Percentiles rank a stretch among this genome's conserved stretches.
phyloP scores from a whole-genome alignment of 2,113 vertebrate species.

The Burhinus oedicnemus region DNA sequence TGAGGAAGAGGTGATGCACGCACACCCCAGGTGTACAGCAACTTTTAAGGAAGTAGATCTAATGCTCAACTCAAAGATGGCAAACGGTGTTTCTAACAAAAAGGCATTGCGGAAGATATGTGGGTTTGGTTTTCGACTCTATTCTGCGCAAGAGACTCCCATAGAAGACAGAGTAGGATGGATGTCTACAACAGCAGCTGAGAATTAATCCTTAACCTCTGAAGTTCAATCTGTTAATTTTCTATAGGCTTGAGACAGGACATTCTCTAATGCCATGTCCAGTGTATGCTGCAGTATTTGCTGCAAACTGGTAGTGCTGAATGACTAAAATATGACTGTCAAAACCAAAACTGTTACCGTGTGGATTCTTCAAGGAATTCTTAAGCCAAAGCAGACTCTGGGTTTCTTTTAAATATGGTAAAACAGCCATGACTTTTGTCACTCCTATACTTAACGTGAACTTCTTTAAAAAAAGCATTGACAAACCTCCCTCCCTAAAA shows the following conservation, averaged over 20 bases:
- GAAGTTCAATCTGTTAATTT: not conserved
- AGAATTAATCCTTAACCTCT: not conserved
- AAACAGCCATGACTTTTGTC: not conserved
- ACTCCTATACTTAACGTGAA: not conserved
- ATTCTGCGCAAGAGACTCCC: fast-evolving
- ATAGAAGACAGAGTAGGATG: not conserved
- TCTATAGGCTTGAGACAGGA: not conserved
- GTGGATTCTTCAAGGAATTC: not conserved
- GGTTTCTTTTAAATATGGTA: not conserved
- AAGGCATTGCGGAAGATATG: not conserved
- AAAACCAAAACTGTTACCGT: not conserved
- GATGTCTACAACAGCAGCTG: not conserved
- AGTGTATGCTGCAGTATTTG: not conserved
- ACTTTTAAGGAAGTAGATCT: not conserved
- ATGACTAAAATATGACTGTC: not conserved
- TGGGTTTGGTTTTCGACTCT: not conserved
- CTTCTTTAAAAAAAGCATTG: not conserved
- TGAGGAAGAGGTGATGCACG: not conserved
- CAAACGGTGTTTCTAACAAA: not conserved
- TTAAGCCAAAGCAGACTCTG: not conserved
- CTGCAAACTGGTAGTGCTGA: not conserved
- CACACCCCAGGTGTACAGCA: fast-evolving
- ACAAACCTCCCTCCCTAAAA: not conserved
- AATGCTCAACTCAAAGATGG: not conserved
- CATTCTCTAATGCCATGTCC: not conserved